Evolutionary conservation across 2,113 vertebrate genomes (phyloP).

Genomic region (Falcunculus frontatus): DNA sequence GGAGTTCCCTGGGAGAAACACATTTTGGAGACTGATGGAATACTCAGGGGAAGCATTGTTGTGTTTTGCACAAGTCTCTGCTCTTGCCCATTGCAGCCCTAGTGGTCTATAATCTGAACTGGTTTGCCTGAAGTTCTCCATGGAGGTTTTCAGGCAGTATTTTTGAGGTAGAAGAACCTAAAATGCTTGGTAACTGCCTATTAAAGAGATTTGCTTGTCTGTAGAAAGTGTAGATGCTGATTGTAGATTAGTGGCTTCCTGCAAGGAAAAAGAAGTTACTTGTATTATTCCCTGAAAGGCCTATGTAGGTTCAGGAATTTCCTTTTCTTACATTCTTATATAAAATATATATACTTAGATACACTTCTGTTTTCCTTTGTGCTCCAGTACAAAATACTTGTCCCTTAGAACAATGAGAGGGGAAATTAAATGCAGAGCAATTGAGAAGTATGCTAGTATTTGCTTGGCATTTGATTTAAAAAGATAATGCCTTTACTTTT

Average conservation of each 20-base stretch:
- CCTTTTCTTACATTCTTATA: not conserved
- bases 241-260: not conserved
- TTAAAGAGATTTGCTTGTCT: not conserved
- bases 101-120: not conserved
- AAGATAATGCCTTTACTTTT: not conserved
- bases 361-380: not conserved
- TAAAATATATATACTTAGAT: not conserved
- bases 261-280: not conserved
- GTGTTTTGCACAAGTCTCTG: not conserved
- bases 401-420: not conserved
- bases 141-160: not conserved
- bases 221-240: not conserved
- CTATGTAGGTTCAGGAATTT: not conserved
- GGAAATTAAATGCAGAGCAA: not conserved
- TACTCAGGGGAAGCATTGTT: not conserved
- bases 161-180: not conserved
- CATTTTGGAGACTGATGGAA: not conserved
- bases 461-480: not conserved
- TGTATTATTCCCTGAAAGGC: not conserved
- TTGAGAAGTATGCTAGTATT: not conserved
- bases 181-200: not conserved
- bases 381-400: not conserved
- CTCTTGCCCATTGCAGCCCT: not conserved
- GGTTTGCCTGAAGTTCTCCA: not conserved
- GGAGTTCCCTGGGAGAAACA: not conserved